Conservation (phyloP, 2,888 invertebrate species). For the Microplitis manilae region DNA sequence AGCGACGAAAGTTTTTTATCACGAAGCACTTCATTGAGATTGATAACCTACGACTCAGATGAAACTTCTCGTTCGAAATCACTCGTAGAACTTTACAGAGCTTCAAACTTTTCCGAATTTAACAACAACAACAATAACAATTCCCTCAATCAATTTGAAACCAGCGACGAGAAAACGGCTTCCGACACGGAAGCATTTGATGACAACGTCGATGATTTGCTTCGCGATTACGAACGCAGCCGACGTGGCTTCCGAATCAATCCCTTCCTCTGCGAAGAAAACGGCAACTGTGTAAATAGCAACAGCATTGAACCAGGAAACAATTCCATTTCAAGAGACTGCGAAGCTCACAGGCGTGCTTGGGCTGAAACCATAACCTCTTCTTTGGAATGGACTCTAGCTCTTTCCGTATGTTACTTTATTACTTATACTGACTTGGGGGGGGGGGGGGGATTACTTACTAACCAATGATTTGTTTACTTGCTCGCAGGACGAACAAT, state of each 20-base stretch:
- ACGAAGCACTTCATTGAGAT: constrained; percentile 54
- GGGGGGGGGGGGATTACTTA: too few relatives aligned
- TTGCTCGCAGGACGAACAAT: constrained; percentile 70
- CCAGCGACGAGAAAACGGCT: background rate
- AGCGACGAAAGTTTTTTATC: constrained; percentile 61
- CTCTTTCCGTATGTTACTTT: constrained; percentile 73
- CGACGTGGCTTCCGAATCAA: constrained; percentile 66
- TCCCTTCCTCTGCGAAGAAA: constrained; percentile 59
- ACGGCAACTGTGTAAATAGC: constrained; percentile 38
- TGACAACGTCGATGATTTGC: constrained; percentile 61
- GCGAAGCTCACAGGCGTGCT: constrained; percentile 87
- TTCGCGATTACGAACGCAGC: constrained; percentile 66
- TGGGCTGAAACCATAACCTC: constrained; percentile 90
- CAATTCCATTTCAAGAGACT: constrained; percentile 82
- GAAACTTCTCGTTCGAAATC: constrained; percentile 59
- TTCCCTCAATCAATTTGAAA: constrained; percentile 19
- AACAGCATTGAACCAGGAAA: constrained; percentile 65
- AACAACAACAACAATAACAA: background rate
- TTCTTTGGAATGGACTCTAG: constrained; percentile 83
- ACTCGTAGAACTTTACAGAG: constrained; percentile 58
- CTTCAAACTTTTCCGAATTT: constrained; percentile 11
- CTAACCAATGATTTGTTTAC: background rate
- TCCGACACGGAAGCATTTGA: constrained; percentile 28
- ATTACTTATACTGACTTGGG: background rate
- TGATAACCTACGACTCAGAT: constrained; percentile 50